These are phyloP conservation scores for Ectemnius continuus DNA, from an alignment of 2,888 invertebrate species.

Conservation along the genomic window DNA sequence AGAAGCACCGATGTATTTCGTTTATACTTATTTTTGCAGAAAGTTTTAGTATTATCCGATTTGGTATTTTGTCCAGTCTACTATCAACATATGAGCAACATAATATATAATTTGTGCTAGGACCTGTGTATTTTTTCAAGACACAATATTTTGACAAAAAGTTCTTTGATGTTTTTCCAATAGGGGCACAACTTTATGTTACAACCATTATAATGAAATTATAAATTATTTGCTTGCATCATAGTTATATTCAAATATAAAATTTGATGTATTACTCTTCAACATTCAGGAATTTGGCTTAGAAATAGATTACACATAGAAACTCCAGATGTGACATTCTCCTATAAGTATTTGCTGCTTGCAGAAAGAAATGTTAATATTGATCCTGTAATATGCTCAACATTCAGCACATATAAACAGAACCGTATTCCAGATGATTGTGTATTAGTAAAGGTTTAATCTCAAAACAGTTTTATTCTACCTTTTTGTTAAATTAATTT, in stretches of 20 bases:
- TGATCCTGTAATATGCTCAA: constrained; percentile 70
- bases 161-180: too few relatives aligned
- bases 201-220: too few relatives aligned
- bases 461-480: not conserved
- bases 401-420: constrained; percentile 69
- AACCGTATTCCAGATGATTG: constrained; percentile 72
- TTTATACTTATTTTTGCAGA: too few relatives aligned
- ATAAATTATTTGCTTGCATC: not conserved
- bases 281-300: constrained; percentile 68
- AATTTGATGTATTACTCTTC: not conserved
- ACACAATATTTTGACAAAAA: too few relatives aligned
- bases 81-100: too few relatives aligned
- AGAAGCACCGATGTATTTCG: too few relatives aligned
- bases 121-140: too few relatives aligned
- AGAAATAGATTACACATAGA: constrained; percentile 69
- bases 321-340: constrained; percentile 68
- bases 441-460: constrained; percentile 67
- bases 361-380: constrained; percentile 64
- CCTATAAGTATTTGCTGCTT: constrained; percentile 71
- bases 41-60: too few relatives aligned
- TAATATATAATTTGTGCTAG: too few relatives aligned
- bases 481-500: not conserved
- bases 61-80: too few relatives aligned
- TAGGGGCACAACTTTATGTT: too few relatives aligned
- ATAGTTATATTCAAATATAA: not conserved